These are phyloP conservation scores for Odobenus rosmarus DNA, from an alignment of 2,113 vertebrate genomes.

Conservation along the genomic window DNA sequence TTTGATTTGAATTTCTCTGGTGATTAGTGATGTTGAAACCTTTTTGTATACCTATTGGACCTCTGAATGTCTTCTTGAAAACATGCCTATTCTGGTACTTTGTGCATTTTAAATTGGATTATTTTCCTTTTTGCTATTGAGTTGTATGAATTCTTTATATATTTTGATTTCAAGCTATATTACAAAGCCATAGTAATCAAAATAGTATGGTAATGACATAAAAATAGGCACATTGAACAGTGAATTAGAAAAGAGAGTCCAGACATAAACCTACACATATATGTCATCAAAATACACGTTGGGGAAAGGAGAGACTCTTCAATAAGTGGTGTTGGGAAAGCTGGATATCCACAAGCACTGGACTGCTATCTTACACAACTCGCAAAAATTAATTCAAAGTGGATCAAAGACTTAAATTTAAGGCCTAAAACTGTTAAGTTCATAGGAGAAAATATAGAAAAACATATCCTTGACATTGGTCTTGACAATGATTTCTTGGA, in stretches of 20 bases:
- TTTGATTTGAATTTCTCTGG: background rate
- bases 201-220: background rate
- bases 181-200: background rate
- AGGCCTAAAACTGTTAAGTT: background rate
- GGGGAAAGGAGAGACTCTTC: background rate
- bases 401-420: background rate
- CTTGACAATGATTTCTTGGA: background rate
- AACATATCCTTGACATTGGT: background rate
- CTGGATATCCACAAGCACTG: background rate
- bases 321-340: background rate
- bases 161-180: background rate
- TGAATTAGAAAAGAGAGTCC: background rate
- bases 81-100: background rate
- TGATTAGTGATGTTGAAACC: background rate
- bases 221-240: background rate
- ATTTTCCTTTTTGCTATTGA: background rate
- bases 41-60: background rate
- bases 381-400: background rate
- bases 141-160: background rate
- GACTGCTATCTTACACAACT: background rate
- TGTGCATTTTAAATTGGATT: background rate
- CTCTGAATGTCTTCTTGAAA: background rate
- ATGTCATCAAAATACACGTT: background rate
- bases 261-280: background rate
- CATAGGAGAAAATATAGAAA: background rate